These are phyloP conservation scores for Criorhina ranunculi DNA, from an alignment of 2,888 invertebrate species.

Conservation along the genomic window DNA sequence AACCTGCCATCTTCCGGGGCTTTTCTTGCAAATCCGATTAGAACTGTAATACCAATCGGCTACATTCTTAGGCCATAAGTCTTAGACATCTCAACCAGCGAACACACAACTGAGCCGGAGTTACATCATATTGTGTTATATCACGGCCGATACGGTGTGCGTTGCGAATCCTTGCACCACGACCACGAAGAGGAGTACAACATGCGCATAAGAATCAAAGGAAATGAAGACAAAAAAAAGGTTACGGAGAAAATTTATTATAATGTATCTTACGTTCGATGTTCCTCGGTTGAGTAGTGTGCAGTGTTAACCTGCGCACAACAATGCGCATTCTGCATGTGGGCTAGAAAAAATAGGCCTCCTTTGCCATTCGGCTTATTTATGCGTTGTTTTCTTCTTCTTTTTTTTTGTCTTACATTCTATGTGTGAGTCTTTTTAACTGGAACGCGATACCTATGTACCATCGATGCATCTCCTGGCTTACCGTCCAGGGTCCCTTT, in stretches of 20 bases:
- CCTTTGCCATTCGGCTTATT: constrained; percentile 50
- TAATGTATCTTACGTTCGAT: constrained; percentile 35
- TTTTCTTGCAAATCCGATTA: constrained; percentile 58
- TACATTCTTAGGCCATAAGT: constrained; percentile 40
- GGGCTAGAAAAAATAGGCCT: constrained; percentile 3
- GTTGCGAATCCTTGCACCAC: constrained; percentile 24
- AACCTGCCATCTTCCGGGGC: constrained; percentile 17
- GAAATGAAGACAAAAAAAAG: constrained; percentile 5
- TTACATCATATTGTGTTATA: constrained; percentile 67
- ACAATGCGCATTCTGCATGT: constrained; percentile 43
- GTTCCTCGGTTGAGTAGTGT: constrained; percentile 14
- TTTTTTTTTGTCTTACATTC: constrained; percentile 45
- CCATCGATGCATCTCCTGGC: constrained; percentile 16
- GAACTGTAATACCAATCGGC: constrained; percentile 46
- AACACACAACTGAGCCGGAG: constrained; percentile 5
- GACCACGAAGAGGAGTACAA: constrained; percentile 7
- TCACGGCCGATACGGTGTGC: constrained; percentile 30
- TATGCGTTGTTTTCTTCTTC: no score
- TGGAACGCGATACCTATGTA: constrained; percentile 41
- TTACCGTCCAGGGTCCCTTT: constrained; percentile 27
- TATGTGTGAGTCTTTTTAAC: constrained; percentile 49
- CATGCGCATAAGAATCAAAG: constrained; percentile 9
- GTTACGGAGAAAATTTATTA: constrained; percentile 58
- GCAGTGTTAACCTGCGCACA: constrained; percentile 22
- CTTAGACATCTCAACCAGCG: constrained; percentile 47